Evolutionary conservation across 2,888 invertebrate species (phyloP).

Genomic region (Erpobdella octoculata): DNA sequence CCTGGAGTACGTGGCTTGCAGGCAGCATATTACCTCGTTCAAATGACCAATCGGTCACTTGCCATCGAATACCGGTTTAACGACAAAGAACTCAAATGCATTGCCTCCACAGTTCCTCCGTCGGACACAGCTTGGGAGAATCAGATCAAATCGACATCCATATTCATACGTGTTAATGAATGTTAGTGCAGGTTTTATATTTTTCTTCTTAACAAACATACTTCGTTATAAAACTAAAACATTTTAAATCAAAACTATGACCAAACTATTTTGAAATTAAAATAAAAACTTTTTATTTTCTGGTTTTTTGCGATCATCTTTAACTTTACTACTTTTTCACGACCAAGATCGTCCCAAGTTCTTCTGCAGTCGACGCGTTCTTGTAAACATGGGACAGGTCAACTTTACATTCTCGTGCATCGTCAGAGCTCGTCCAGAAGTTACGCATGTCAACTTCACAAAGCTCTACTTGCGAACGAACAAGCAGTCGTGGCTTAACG

Average conservation of each 20-base stretch:
- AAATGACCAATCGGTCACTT: slow-evolving; percentile 19
- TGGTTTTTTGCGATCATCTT: too few species aligned
- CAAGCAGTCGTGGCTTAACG: too few species aligned
- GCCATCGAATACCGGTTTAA: slow-evolving; percentile 21
- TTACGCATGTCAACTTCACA: slow-evolving; percentile 3
- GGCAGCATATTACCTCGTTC: slow-evolving; percentile 18
- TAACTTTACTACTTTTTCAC: background rate
- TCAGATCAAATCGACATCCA: background rate
- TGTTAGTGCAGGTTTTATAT: slow-evolving; percentile 20
- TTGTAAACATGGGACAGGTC: slow-evolving; percentile 1
- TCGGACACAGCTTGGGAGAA: background rate
- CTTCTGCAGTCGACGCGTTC: slow-evolving; percentile 13
- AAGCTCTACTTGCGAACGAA: too few species aligned
- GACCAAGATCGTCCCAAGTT: slow-evolving; percentile 22
- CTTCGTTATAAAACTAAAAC: too few species aligned
- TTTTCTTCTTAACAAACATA: too few species aligned
- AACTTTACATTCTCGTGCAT: slow-evolving; percentile 24
- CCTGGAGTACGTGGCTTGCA: slow-evolving; percentile 17
- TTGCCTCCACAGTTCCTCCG: slow-evolving; percentile 3
- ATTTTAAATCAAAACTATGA: too few species aligned
- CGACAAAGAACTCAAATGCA: slow-evolving; percentile 28
- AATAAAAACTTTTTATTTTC: too few species aligned
- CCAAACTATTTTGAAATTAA: too few species aligned
- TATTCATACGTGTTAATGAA: slow-evolving; percentile 7
- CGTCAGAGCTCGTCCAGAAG: slow-evolving; percentile 18